phyloP scores from a whole-genome alignment of 1,140 invertebrate species.

The Anoplolepis gracilipes region DNA sequence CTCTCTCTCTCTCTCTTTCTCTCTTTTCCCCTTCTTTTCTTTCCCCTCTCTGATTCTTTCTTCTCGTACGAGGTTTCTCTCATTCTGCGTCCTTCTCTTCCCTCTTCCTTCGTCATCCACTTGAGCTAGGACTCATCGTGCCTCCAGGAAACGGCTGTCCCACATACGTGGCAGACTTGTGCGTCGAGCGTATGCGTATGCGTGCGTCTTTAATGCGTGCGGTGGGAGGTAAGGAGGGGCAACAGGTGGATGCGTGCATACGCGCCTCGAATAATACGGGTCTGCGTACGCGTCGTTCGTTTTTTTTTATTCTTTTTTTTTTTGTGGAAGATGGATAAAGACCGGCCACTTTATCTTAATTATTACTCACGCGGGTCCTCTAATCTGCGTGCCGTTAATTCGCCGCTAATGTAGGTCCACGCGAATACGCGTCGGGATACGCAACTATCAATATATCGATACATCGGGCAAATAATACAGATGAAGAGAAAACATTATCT shows the following conservation, averaged over 20 bases:
- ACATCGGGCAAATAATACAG: neutral
- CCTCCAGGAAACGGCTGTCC: slow-evolving; percentile 65
- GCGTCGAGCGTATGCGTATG: slow-evolving; percentile 27
- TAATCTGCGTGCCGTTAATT: slow-evolving; percentile 58
- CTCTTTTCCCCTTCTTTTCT: neutral
- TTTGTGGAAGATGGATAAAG: slow-evolving; percentile 39
- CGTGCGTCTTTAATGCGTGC: slow-evolving; percentile 46
- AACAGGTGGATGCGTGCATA: slow-evolving; percentile 78
- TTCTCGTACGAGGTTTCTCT: slow-evolving; percentile 30
- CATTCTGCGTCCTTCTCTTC: slow-evolving; percentile 35
- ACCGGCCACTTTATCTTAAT: slow-evolving; percentile 61
- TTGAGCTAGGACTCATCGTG: slow-evolving; percentile 48
- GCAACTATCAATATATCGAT: neutral
- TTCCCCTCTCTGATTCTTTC: slow-evolving; percentile 37
- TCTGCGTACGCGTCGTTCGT: neutral
- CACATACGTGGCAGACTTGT: slow-evolving; percentile 37
- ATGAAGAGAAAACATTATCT: neutral
- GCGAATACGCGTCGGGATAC: slow-evolving; percentile 11
- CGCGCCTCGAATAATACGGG: slow-evolving; percentile 73
- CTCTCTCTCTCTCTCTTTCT: slow-evolving; percentile 12
- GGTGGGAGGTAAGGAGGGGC: slow-evolving; percentile 61
- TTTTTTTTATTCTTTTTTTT: no score
- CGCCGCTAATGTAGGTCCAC: slow-evolving; percentile 11
- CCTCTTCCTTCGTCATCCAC: slow-evolving; percentile 28
- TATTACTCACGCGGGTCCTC: slow-evolving; percentile 45